These are phyloP conservation scores for Arenaria interpres DNA, from an alignment of 2,113 vertebrate genomes.

Conservation along the genomic window DNA sequence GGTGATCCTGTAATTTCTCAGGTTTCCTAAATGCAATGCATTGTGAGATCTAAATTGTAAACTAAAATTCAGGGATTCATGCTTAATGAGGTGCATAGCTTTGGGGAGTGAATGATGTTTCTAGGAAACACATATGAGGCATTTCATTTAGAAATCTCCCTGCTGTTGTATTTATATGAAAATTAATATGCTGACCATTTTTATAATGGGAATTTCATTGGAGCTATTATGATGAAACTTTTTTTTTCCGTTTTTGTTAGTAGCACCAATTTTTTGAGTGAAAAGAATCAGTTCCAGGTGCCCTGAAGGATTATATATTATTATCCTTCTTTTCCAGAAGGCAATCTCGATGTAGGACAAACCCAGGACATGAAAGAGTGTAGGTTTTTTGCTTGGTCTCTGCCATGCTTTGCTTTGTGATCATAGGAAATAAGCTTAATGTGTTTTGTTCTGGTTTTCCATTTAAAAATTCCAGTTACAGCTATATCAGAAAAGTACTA, in stretches of 20 bases:
- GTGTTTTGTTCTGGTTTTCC: neutral
- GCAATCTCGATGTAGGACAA: neutral
- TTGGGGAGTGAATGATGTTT: neutral
- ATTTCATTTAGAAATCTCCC: slow-evolving; percentile 13
- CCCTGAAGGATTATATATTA: neutral
- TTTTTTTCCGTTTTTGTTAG: neutral
- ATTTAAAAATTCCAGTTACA: neutral
- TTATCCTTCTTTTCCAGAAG: neutral
- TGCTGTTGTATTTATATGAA: neutral
- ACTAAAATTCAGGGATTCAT: neutral
- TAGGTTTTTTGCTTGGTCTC: neutral
- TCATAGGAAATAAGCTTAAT: neutral
- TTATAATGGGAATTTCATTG: neutral
- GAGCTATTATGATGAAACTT: neutral
- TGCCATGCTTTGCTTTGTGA: neutral
- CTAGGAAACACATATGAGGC: slow-evolving; percentile 5
- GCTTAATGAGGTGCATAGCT: neutral
- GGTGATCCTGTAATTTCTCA: neutral
- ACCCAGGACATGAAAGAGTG: neutral
- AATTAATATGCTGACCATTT: neutral
- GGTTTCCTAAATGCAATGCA: neutral
- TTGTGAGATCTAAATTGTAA: slow-evolving; percentile 19
- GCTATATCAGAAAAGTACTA: neutral
- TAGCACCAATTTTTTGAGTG: neutral
- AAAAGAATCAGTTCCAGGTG: neutral